Conservation (phyloP, 2,113 vertebrate genomes). For the Amphiprion percula region DNA sequence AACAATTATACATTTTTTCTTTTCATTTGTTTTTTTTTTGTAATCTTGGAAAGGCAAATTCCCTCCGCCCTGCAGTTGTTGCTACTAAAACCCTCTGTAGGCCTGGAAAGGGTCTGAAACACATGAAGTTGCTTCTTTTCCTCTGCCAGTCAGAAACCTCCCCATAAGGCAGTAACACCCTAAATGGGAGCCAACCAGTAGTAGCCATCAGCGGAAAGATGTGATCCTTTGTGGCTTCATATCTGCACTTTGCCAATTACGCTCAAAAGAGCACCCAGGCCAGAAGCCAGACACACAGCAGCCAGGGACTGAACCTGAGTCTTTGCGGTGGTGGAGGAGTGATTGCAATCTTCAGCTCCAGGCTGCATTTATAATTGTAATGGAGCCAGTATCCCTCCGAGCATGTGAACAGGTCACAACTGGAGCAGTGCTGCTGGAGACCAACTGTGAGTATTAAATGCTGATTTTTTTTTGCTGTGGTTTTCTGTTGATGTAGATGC, state of each 20-base stretch:
- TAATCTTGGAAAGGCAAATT: background rate
- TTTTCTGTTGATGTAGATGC: conserved; percentile 14
- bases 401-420: conserved; percentile 50
- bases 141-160: conserved; percentile 25
- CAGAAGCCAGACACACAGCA: conserved; percentile 30
- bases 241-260: conserved; percentile 45
- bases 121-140: conserved; percentile 13
- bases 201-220: conserved; percentile 22
- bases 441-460: conserved; percentile 23
- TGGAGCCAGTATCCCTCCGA: conserved; percentile 42
- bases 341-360: conserved; percentile 26
- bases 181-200: conserved; percentile 29
- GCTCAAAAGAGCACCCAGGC: conserved; percentile 37
- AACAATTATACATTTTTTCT: background rate
- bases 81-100: conserved; percentile 9
- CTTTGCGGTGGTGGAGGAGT: conserved; percentile 19
- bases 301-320: conserved; percentile 49
- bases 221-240: conserved; percentile 23
- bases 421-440: conserved; percentile 38
- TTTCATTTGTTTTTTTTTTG: background rate
- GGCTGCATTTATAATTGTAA: conserved; percentile 60
- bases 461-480: background rate
- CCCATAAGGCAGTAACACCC: conserved; percentile 22
- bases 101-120: background rate
- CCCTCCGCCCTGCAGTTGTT: background rate